Base-by-base conservation (phyloP, 2,113 vertebrate species). In the Channa maculata region DNA sequence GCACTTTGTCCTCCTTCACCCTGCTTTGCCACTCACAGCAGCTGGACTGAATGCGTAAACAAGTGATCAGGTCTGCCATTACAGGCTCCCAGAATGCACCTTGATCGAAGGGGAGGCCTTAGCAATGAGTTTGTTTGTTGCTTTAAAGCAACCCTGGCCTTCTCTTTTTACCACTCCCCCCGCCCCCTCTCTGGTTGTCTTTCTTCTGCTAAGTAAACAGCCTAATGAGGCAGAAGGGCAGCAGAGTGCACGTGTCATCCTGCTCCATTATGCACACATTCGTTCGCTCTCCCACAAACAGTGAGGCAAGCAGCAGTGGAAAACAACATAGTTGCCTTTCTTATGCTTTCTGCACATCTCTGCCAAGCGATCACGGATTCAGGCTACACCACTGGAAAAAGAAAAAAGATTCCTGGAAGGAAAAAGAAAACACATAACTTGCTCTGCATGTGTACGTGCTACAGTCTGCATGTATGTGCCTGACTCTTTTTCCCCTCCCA, bases 141-240 rank as follows among this genome's bases (percentile, higher is more conserved):
- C 80, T 85, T 71, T 69, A 72, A 84, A 87, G 70, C 81, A 54
- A 69, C 46, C 46, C 9, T 53, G 43, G 58, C 65, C 43, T 63
- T 39, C 63, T 52, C 41, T 61, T 50, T 57, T 68, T 53, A 55
- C 64, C 9, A 39, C 37, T 38, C 66, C 8, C 75, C 55, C 13
- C 48, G 24, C 41, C n/a, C 39, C 41, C 59, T 44, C 65, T 68
- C 75, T 51, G 53, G 75, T 71, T 64, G 82, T 85, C 88, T 89
- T 89, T 76, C 86, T 90, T 81, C 73, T 86, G 79, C 75, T 82
- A 82, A 89, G 82, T 83, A 84, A 86, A 79, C 79, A 72, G 75
- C 79, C 83, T 91, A 87, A 90, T 85, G 88, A 89, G 91, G 88
- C 90, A 84, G 84, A 86, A 87, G 86, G 75, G 64, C 84, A 84